Conservation (phyloP, 2,113 vertebrate genomes). For the Tinamus guttatus region DNA sequence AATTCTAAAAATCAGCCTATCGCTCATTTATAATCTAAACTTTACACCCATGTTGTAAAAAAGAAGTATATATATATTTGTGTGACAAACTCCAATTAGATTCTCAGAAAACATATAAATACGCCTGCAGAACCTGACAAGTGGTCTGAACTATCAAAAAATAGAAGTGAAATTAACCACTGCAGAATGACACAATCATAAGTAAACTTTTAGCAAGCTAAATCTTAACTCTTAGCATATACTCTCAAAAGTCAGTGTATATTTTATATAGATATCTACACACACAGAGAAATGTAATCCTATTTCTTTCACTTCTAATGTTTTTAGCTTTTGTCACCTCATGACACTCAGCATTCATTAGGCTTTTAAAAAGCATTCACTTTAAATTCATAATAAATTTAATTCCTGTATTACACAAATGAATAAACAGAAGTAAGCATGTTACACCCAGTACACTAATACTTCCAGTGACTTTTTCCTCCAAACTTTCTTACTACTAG, state of each 20-base stretch:
- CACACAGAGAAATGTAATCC: fast-evolving
- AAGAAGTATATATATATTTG: neutral
- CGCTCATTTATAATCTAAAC: neutral
- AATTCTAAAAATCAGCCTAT: neutral
- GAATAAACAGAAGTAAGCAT: neutral
- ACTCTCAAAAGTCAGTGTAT: neutral
- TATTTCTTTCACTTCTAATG: neutral
- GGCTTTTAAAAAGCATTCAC: neutral
- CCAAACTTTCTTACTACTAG: neutral
- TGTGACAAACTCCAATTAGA: neutral
- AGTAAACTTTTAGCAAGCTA: neutral
- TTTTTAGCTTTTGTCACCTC: neutral
- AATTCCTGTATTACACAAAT: neutral
- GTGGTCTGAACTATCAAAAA: neutral
- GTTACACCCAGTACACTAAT: neutral
- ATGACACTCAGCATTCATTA: neutral
- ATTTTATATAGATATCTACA: neutral
- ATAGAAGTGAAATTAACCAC: neutral
- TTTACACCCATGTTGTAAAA: neutral
- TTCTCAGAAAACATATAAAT: neutral
- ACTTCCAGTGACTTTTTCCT: neutral
- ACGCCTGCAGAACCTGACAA: neutral
- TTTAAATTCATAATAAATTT: neutral
- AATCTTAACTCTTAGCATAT: neutral
- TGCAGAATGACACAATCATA: neutral